Evolutionary conservation across 2,113 vertebrate species (phyloP).

Genomic region (Asarcornis scutulata): DNA sequence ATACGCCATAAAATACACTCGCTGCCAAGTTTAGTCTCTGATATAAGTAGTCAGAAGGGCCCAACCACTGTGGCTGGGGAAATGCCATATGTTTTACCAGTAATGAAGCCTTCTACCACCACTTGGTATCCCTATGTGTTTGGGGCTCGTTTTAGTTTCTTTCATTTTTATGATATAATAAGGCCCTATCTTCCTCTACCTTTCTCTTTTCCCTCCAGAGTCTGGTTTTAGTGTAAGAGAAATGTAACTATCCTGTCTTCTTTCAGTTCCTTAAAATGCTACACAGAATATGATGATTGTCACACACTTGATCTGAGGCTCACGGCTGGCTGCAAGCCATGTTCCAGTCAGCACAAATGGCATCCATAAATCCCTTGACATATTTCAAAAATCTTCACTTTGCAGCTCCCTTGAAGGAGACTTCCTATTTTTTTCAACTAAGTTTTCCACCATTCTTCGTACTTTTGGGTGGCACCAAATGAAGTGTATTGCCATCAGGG

Average conservation of each 20-base stretch:
- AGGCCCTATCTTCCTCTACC: not conserved
- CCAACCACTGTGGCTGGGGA: not conserved
- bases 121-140: not conserved
- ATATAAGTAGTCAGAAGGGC: not conserved
- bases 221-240: slow-evolving; percentile 2
- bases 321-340: not conserved
- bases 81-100: not conserved
- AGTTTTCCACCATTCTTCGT: not conserved
- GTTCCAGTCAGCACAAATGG: not conserved
- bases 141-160: not conserved
- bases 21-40: not conserved
- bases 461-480: not conserved
- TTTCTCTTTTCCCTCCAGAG: not conserved
- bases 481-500: not conserved
- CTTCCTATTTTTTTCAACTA: not conserved
- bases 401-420: not conserved
- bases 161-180: not conserved
- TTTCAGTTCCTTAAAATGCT: not conserved
- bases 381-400: slow-evolving; percentile 1
- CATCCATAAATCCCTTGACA: not conserved
- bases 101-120: not conserved
- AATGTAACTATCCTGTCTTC: not conserved
- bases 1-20: not conserved
- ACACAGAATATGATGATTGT: not conserved
- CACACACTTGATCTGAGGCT: not conserved